Evolutionary conservation across 2,797 vertebrate genomes (phyloP), one percentile per base, ranked within the genome.

Genomic region (Schizopygopsis pylzovi): DNA sequence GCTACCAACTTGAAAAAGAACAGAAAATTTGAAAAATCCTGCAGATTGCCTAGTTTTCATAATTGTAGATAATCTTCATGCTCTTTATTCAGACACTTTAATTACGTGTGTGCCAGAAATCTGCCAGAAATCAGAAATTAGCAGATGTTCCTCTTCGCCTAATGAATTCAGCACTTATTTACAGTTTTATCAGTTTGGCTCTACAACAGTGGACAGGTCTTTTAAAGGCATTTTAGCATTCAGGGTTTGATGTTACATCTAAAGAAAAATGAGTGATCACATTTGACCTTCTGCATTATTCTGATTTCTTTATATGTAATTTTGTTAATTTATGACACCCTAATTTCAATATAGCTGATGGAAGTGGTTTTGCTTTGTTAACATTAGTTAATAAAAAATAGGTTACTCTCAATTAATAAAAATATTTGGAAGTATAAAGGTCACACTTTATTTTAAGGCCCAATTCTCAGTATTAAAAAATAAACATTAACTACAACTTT

Each of bases 31-130:
- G 20, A 81, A 56, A 45, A 82, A 43, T 71, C 22, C 49, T 49
- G 61, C 61, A 76, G 71, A 65, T 65, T 39, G 25, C 72, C 43
- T 39, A 39, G 15, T 83, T 76, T 83, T 54, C 67, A 28, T 61
- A 68, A 68, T 68, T 65, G 28, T 39, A 52, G 63, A 81, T 68
- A 37, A 81, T 81, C 79, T 68, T 52, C 63, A 33, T 68, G 18
- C 79, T 81, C 79, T 81, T 49, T 81, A 68, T 68, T 68, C 28
- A 52, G 43, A 68, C 79, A 81, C 61, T 63, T 79, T 37, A 81
- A 81, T 81, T 52, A 68, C 9, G 3, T 2, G 28, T 1, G 11
- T 68, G 63, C 41, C 16, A 65, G 59, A 79, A 47, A 78, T 68
- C 43, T 68, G 37, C 63, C 16, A 6, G 18, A 81, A 52, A 81